These are phyloP conservation scores for Lanius ludovicianus DNA, from an alignment of 2,113 vertebrate species.

Conservation along the genomic window DNA sequence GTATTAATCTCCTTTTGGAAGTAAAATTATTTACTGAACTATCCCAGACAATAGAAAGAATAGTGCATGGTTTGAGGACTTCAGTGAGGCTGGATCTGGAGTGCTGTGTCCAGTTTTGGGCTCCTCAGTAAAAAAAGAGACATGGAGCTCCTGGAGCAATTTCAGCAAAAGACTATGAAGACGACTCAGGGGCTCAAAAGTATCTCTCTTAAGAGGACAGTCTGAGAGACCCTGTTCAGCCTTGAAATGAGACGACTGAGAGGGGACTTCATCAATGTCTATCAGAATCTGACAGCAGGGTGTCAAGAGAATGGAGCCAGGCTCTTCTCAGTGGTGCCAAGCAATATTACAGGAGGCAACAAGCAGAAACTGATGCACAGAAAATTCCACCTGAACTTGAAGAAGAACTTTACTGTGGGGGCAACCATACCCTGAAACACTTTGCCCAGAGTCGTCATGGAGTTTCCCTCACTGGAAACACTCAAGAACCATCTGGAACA, in stretches of 20 bases:
- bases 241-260: not conserved
- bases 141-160: not conserved
- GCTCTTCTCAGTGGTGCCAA: not conserved
- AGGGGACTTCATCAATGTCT: not conserved
- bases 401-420: not conserved
- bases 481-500: not conserved
- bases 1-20: not conserved
- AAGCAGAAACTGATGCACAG: not conserved
- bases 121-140: not conserved
- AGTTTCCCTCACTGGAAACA: not conserved
- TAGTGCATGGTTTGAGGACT: not conserved
- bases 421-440: fast-evolving
- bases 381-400: not conserved
- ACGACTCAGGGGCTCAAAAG: not conserved
- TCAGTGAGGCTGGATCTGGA: not conserved
- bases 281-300: not conserved
- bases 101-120: not conserved
- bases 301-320: not conserved
- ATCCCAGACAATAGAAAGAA: not conserved
- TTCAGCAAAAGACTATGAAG: not conserved
- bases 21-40: not conserved
- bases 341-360: not conserved
- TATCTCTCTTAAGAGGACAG: not conserved
- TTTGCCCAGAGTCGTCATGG: not conserved
- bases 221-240: not conserved